A percentile compares a stretch with the other conserved stretches of the same genome.
Evolutionary conservation across 1,140 invertebrate species (phyloP).

Genomic region (Zaprionus nigranus): DNA sequence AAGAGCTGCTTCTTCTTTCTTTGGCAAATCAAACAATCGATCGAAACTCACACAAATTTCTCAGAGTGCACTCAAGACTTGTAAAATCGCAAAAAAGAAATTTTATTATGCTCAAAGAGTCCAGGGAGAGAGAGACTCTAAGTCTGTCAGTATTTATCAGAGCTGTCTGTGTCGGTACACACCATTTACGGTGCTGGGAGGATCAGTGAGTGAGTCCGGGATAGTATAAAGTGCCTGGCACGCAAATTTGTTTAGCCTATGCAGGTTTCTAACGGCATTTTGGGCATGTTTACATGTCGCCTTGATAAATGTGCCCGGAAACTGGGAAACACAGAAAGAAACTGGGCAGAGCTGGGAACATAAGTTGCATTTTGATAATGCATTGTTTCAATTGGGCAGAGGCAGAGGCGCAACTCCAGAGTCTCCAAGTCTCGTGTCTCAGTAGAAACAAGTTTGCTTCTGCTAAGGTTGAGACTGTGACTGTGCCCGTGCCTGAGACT

Average conservation of each 20-base stretch:
- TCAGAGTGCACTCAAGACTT: background rate
- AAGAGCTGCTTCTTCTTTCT: too few relatives aligned
- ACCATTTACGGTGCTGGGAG: slow-evolving; percentile 59
- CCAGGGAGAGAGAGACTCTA: background rate
- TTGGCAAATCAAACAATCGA: background rate
- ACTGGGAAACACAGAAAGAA: slow-evolving; percentile 52
- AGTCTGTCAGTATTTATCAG: slow-evolving; percentile 67
- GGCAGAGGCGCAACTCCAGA: slow-evolving; percentile 23
- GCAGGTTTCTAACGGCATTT: slow-evolving; percentile 62
- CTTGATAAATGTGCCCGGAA: slow-evolving; percentile 79
- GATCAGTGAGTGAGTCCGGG: background rate
- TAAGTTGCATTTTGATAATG: slow-evolving; percentile 63
- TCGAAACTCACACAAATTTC: slow-evolving; percentile 1
- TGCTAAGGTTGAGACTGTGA: too few relatives aligned
- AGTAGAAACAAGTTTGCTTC: slow-evolving; percentile 61
- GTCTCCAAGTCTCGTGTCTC: slow-evolving; percentile 44
- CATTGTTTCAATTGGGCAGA: slow-evolving; percentile 57
- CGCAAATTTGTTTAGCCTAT: slow-evolving; percentile 59
- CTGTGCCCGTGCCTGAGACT: slow-evolving; percentile 3
- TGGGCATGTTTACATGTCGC: slow-evolving; percentile 69
- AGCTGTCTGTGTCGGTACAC: slow-evolving; percentile 62
- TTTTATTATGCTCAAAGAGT: slow-evolving; percentile 9
- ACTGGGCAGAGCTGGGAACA: slow-evolving; percentile 44
- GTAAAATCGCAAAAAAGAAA: background rate
- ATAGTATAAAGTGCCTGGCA: slow-evolving; percentile 29